Percentiles rank a stretch among this genome's conserved stretches.
These are phyloP conservation scores for Vespertilio murinus DNA, from an alignment of 2,797 vertebrate genomes.

Conservation along the genomic window DNA sequence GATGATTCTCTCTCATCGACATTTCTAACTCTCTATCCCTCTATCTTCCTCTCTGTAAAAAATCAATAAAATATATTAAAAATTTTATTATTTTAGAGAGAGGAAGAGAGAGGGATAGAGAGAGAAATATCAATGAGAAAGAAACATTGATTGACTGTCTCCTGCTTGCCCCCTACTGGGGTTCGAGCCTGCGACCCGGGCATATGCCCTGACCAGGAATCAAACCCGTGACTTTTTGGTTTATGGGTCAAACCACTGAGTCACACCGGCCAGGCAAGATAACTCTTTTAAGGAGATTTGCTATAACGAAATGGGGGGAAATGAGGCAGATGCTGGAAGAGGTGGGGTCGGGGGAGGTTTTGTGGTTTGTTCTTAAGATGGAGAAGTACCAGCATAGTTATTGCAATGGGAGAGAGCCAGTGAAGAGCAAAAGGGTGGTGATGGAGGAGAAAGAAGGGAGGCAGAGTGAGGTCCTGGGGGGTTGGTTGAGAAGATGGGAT, in stretches of 20 bases:
- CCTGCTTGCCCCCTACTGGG: neutral
- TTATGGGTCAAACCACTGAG: neutral
- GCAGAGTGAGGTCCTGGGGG: fast-evolving
- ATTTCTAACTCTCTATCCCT: too few species aligned
- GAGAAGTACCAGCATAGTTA: neutral
- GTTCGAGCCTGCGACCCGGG: too few species aligned
- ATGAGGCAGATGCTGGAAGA: neutral
- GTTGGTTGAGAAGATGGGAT: neutral
- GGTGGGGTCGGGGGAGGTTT: neutral
- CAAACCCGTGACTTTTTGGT: neutral
- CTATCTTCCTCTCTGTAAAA: too few species aligned
- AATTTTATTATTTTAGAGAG: neutral
- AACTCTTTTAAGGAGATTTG: neutral
- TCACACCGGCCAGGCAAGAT: neutral
- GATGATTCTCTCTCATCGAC: too few species aligned
- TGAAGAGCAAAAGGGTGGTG: neutral
- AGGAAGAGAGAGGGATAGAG: neutral
- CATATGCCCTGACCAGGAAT: neutral
- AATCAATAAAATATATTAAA: too few species aligned
- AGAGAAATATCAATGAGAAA: neutral
- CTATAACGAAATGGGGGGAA: neutral
- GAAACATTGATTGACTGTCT: neutral
- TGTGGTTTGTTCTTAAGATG: neutral
- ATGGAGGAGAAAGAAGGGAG: neutral
- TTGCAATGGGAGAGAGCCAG: neutral